Evolutionary conservation across 1,140 invertebrate genomes (phyloP).

Genomic region (Solenopsis fugax): DNA sequence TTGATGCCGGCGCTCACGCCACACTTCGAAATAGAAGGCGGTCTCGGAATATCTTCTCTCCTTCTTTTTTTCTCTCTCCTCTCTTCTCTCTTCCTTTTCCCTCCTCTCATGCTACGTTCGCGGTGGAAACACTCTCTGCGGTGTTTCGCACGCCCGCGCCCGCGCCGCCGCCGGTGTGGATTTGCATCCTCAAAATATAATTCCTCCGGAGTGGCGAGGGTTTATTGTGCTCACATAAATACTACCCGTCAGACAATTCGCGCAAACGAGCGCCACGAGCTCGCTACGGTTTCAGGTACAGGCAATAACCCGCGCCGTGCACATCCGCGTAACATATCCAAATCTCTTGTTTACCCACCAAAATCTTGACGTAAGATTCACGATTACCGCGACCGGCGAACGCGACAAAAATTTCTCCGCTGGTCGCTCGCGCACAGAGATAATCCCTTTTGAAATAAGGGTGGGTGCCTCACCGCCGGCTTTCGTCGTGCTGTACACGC

Average conservation of each 20-base stretch:
- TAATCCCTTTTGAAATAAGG: constrained; percentile 25
- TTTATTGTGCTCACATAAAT: constrained; percentile 59
- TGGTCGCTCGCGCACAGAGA: neutral
- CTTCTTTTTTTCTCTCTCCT: constrained; percentile 41
- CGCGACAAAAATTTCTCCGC: neutral
- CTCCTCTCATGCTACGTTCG: neutral
- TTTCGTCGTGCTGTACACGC: neutral
- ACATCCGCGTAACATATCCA: constrained; percentile 13
- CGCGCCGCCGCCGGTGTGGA: constrained; percentile 25
- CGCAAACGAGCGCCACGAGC: constrained; percentile 46
- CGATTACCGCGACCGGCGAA: constrained; percentile 13
- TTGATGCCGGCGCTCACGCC: constrained; percentile 29
- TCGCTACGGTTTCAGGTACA: constrained; percentile 21
- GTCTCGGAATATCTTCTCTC: constrained; percentile 60
- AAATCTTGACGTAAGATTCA: constrained; percentile 59
- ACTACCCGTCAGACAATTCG: constrained; percentile 56
- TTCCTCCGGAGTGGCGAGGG: constrained; percentile 40
- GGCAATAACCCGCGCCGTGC: constrained; percentile 43
- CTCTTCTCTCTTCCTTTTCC: neutral
- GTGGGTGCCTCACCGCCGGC: no score
- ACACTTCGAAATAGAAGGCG: constrained; percentile 57
- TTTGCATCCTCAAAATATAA: constrained; percentile 61
- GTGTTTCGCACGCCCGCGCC: constrained; percentile 9
- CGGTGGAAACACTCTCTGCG: constrained; percentile 36
- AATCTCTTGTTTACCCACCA: constrained; percentile 39